Conservation (phyloP, 2,113 vertebrate species). For the Pampusana beccarii region DNA sequence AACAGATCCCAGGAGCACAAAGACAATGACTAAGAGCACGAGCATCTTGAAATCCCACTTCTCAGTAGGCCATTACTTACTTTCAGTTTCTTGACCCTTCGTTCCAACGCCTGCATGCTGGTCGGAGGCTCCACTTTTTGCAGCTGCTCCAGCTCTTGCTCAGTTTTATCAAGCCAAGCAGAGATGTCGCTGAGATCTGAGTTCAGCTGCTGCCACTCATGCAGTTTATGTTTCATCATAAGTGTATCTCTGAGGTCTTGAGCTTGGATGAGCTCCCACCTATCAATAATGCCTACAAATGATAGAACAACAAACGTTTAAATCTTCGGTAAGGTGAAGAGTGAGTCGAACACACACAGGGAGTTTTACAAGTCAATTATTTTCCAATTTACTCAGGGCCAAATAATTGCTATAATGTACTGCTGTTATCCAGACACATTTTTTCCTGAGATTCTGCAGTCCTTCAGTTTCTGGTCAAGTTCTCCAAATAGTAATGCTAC, state of each 20-base stretch:
- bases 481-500: neutral
- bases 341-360: neutral
- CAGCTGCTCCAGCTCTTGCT: slow-evolving; percentile 81
- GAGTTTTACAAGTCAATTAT: neutral
- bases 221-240: slow-evolving; percentile 71
- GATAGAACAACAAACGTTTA: neutral
- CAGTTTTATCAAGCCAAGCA: slow-evolving; percentile 80
- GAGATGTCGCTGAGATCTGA: slow-evolving; percentile 80
- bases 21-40: neutral
- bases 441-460: neutral
- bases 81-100: slow-evolving; percentile 79
- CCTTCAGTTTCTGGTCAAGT: neutral
- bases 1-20: neutral
- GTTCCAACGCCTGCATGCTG: slow-evolving; percentile 75
- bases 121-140: slow-evolving; percentile 65
- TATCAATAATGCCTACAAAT: slow-evolving; percentile 84
- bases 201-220: slow-evolving; percentile 84
- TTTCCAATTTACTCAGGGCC: neutral
- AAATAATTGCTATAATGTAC: neutral
- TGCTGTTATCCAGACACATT: neutral
- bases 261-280: slow-evolving; percentile 88
- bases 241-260: slow-evolving; percentile 71
- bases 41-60: neutral
- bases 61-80: slow-evolving; percentile 58
- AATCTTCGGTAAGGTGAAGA: neutral